Base-by-base conservation (phyloP, 2,797 vertebrate species). In the Etheostoma perlongum region DNA sequence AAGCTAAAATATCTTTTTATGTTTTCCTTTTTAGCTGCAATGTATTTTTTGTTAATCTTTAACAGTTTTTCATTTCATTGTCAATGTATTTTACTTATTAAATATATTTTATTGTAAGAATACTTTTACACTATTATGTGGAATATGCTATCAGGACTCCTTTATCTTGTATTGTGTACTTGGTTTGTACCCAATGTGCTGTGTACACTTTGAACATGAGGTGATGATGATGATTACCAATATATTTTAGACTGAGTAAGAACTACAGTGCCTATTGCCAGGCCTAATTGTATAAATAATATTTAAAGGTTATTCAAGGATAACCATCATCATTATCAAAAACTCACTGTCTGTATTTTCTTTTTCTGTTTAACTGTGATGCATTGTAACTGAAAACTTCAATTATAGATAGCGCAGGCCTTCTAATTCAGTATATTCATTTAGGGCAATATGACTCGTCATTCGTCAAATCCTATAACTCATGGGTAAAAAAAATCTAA, bases 401-500 rank as follows among this genome's bases (percentile, higher is more conserved):
- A 53, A 2, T 21, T 47, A 23, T 25, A 49, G 42, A 36, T 73
- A 48, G 18, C 2, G 1, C 4, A 5, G 59, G 16, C 4, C 27
- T 74, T 49, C 49, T 57, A 42, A 68, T 72, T 77, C 9, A 27
- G 6, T 44, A 18, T 46, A 25, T 78, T 15, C 33, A 64, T 76
- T 47, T 67, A 25, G 70, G 62, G 75, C 57, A 66, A 76, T 46
- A 74, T 87, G 82, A 88, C 74, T 84, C n/a, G 47, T 64, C 48
- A 74, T 72, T 84, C n/a, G 47, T 64, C 48, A 74, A 80, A 82
- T 83, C 73, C 64, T 67, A 76, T 74, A 84, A 82, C 59, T 30
- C 30, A 30, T 77, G 71, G 70, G 88, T 89, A 88, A 78, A 85
- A 75, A 78, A 83, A 78, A 84, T 84, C 44, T 74, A 83, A 78